Percentiles rank a stretch among this genome's conserved stretches.
These are phyloP conservation scores for Oryctolagus cuniculus DNA, from an alignment of 2,113 vertebrate species.

Conservation along the genomic window DNA sequence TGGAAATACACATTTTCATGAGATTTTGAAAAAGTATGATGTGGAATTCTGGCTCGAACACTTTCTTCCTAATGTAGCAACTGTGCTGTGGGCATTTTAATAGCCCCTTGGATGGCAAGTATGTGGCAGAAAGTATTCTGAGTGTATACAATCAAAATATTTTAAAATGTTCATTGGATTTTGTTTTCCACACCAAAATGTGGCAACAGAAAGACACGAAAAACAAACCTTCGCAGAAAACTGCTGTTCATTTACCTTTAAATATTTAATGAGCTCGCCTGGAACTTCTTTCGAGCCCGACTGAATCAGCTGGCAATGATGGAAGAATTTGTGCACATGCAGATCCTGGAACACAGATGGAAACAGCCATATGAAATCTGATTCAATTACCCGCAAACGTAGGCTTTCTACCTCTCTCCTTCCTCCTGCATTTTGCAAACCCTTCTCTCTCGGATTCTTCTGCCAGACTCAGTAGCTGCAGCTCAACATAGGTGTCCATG, in stretches of 20 bases:
- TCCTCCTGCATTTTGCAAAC: background rate
- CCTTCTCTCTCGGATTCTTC: background rate
- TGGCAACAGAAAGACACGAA: conserved; percentile 42
- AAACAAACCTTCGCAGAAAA: conserved; percentile 62
- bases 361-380: conserved; percentile 60
- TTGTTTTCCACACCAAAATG: conserved; percentile 42
- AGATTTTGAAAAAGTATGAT: background rate
- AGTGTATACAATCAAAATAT: background rate
- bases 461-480: background rate
- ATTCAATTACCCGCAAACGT: conserved; percentile 23
- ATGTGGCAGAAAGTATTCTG: conserved; percentile 16
- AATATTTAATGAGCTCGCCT: conserved; percentile 95
- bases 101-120: conserved; percentile 23
- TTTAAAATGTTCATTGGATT: conserved; percentile 17
- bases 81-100: conserved; percentile 45
- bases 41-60: background rate
- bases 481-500: background rate
- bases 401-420: background rate
- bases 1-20: conserved; percentile 46
- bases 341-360: conserved; percentile 91
- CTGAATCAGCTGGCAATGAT: conserved; percentile 94
- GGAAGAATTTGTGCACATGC: conserved; percentile 98
- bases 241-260: conserved; percentile 92
- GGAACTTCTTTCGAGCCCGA: conserved; percentile 90
- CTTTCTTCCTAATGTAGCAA: conserved; percentile 15